Base-by-base conservation (phyloP, 2,888 invertebrate genomes). In the Tiliacea aurago region DNA sequence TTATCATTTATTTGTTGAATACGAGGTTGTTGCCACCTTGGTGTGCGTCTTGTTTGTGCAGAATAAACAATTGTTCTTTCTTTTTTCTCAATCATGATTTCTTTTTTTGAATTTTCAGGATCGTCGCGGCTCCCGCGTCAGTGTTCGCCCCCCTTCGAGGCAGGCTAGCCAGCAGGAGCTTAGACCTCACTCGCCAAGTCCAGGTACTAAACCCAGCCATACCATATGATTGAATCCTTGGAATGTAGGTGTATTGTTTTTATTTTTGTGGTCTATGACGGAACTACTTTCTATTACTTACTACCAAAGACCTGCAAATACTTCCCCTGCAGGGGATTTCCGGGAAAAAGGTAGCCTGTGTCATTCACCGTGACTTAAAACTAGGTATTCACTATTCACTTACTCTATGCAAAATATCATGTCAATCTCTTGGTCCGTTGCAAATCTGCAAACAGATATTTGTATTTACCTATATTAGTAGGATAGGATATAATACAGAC, bases 151-250 rank as follows among this genome's bases (percentile, higher is more conserved):
- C 23, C 98, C 98, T 13, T 98, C 98, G 80, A 96, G 98, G 71
- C 98, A 98, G 91, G 98, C 98, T 63, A 98, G 98, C 92, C 98
- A 98, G 97, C 98, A 98, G 85, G 98, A 98, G 75, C 96, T 98
- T 82, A 97, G 98, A 91, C 98, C 98, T 61, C 98, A 98, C 87
- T 98, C 98, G 83, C 98, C 98, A 65, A 97, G 97, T 91, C 97
- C 97, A 97, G 97, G 97, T 97, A 97, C 67, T 51, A 70, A 53
- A 78, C 51, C 69, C 67, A 33, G 73, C 56, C 55, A 70, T 56
- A 59, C 20, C 4, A 47, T 23, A 53, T 65, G 47, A 56, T 41
- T 55, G 62, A 70, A 49, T 70, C 28, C 23, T 62, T 78, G 79
- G 69, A 58, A 47, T 58, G 65, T 72, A 73, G 74, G 55, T 73